These are phyloP conservation scores for Brachyrhaphis roseni DNA, from an alignment of 2,797 vertebrate species.

Conservation along the genomic window DNA sequence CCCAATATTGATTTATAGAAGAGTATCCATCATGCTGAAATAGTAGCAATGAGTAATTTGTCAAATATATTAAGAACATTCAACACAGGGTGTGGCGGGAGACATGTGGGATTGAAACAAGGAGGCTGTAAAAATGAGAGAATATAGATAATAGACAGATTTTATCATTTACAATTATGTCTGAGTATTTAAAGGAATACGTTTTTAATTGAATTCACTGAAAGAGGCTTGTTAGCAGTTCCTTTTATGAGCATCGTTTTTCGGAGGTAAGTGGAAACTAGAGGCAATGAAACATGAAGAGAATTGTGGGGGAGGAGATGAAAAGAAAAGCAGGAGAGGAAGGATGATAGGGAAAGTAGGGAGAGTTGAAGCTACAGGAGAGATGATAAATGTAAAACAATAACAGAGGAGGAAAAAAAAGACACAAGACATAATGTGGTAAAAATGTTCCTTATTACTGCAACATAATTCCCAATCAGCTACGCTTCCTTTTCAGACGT, in stretches of 20 bases:
- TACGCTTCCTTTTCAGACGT: conserved; percentile 26
- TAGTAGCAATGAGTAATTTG: conserved; percentile 22
- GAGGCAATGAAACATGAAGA: conserved; percentile 30
- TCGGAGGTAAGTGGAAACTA: conserved; percentile 22
- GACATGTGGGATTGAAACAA: conserved; percentile 7
- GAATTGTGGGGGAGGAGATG: conserved; percentile 49
- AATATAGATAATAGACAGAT: conserved; percentile 19
- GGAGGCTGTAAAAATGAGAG: conserved; percentile 4
- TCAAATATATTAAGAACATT: conserved; percentile 31
- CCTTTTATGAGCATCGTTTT: conserved; percentile 39
- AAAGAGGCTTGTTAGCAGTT: conserved; percentile 29
- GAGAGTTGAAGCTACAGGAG: conserved; percentile 6
- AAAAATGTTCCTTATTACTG: background rate
- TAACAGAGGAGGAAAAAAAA: background rate
- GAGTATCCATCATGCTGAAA: conserved; percentile 30
- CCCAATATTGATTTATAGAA: conserved; percentile 46
- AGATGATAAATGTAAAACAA: conserved; percentile 26
- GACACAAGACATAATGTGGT: conserved; percentile 5
- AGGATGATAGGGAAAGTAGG: conserved; percentile 20
- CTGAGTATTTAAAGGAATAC: conserved; percentile 16
- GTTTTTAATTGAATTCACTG: conserved; percentile 18
- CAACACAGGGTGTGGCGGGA: conserved; percentile 23
- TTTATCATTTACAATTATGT: conserved; percentile 4
- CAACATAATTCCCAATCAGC: conserved; percentile 27
- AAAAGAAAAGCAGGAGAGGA: conserved; percentile 30